phyloP scores from a whole-genome alignment of 2,113 vertebrate species.

The Sinocyclocheilus grahami region DNA sequence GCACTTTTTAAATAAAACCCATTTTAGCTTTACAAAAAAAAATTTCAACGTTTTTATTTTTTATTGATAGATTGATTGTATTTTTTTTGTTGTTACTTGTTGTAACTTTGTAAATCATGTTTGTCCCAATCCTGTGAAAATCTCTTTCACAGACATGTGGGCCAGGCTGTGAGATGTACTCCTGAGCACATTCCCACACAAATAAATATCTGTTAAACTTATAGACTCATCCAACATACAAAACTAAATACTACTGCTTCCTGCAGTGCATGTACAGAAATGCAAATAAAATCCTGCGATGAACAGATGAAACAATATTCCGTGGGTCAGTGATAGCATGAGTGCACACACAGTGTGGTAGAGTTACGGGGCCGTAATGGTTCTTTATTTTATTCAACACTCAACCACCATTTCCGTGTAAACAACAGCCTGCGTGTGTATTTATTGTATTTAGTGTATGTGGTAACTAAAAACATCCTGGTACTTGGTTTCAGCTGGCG shows the following conservation, averaged over 20 bases:
- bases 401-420: not conserved
- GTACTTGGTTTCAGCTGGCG: conserved; percentile 8
- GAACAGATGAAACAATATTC: not conserved
- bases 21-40: not conserved
- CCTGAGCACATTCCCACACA: not conserved
- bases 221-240: not conserved
- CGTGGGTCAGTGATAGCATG: conserved; percentile 13
- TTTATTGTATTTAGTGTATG: conserved; percentile 11
- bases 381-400: not conserved
- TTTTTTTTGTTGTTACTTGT: no score
- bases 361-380: not conserved
- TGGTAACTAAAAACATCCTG: not conserved
- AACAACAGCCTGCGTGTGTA: conserved; percentile 21
- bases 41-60: no score
- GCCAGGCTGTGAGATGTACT: not conserved
- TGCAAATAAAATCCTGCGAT: not conserved
- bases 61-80: no score
- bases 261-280: not conserved
- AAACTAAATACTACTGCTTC: not conserved
- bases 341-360: not conserved
- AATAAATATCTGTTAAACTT: not conserved
- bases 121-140: not conserved
- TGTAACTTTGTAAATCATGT: not conserved
- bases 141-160: not conserved
- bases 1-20: no score